A percentile compares a stretch with the other conserved stretches of the same genome.
phyloP scores from a whole-genome alignment of 64 coral and sea anemone genomes.

The Montipora sp. region DNA sequence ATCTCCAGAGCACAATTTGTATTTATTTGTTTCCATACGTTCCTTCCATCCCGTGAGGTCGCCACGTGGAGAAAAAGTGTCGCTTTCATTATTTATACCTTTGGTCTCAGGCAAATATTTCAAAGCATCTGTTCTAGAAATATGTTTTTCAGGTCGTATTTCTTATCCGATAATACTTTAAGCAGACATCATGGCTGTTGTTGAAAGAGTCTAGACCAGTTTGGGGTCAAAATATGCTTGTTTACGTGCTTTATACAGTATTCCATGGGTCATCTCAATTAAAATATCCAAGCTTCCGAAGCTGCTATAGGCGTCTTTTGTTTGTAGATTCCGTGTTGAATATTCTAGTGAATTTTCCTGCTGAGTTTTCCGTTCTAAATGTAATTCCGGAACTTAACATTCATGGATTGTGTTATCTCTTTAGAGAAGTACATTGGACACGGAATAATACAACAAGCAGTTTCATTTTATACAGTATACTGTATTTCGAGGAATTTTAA shows the following conservation, averaged over 20 bases:
- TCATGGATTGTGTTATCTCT: neutral
- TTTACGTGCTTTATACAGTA: neutral
- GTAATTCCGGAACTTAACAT: neutral
- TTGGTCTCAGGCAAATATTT: slow-evolving; percentile 1
- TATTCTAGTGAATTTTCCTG: neutral
- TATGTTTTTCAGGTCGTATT: neutral
- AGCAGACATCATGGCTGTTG: neutral
- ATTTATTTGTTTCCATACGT: neutral
- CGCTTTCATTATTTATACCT: slow-evolving; percentile 51
- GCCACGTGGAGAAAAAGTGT: slow-evolving; percentile 22
- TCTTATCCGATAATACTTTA: neutral
- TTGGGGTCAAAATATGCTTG: neutral
- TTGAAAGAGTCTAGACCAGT: neutral
- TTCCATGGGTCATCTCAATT: neutral
- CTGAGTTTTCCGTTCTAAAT: neutral
- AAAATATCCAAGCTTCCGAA: slow-evolving; percentile 37
- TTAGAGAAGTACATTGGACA: neutral
- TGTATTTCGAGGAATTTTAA: neutral
- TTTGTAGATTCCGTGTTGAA: neutral
- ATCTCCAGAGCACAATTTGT: slow-evolving; percentile 17
- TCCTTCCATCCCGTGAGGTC: neutral
- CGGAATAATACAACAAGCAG: neutral
- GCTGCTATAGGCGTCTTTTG: slow-evolving; percentile 20
- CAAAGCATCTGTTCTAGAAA: neutral
- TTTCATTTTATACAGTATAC: neutral